Conservation (phyloP, 2,113 vertebrate species). For the Ciconia stormi region DNA sequence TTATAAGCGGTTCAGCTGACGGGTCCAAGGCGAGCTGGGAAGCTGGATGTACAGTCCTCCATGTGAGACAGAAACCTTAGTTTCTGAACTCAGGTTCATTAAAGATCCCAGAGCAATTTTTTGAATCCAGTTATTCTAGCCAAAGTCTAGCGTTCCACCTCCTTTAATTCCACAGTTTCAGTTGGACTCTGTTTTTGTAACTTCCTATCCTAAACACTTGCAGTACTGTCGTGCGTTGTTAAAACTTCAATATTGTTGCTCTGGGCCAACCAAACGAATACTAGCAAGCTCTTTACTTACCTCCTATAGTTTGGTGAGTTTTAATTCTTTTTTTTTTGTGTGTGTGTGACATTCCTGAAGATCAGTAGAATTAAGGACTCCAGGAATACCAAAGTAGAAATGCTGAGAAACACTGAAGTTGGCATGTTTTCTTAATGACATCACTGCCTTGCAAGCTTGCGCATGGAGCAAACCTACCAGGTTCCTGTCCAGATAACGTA, state of each 20-base stretch:
- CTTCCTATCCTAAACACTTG: background rate
- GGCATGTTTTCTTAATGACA: background rate
- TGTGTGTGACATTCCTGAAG: background rate
- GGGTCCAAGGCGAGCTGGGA: background rate
- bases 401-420: background rate
- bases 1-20: background rate
- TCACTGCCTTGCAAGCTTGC: background rate
- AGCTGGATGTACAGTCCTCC: background rate
- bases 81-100: background rate
- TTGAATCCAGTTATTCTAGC: background rate
- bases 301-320: background rate
- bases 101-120: background rate
- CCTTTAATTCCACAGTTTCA: background rate
- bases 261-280: background rate
- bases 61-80: background rate
- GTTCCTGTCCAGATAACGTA: background rate
- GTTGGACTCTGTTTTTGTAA: background rate
- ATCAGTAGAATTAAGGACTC: background rate
- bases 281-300: fast-evolving
- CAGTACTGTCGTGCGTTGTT: background rate
- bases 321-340: background rate
- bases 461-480: background rate
- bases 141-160: background rate
- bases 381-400: background rate
- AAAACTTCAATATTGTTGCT: background rate